Conservation (phyloP, 2,797 vertebrate species). For the Gadopsis bispinosus region DNA sequence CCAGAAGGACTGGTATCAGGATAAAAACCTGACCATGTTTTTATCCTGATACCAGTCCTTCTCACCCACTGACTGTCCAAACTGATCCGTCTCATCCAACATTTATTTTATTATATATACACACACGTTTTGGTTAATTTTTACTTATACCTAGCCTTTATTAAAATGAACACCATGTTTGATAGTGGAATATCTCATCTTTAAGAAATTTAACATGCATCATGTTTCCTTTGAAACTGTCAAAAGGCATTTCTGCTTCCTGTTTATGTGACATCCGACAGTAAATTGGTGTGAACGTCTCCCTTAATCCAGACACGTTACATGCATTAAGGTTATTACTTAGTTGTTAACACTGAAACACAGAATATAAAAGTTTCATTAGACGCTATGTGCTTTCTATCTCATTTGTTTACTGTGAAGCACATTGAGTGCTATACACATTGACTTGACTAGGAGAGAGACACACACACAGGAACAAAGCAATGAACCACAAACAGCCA, state of each 20-base stretch:
- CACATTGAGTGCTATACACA: too few species aligned
- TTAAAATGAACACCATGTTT: background rate
- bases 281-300: background rate
- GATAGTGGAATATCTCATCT: background rate
- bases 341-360: background rate
- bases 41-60: background rate
- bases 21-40: background rate
- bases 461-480: background rate
- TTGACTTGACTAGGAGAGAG: background rate
- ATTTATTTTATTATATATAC: background rate
- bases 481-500: conserved; percentile 2
- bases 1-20: too few species aligned
- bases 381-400: too few species aligned
- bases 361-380: background rate
- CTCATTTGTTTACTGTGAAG: too few species aligned
- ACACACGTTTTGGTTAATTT: background rate
- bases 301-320: background rate
- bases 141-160: background rate
- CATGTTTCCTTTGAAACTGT: background rate
- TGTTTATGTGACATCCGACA: background rate
- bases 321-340: background rate
- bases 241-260: background rate
- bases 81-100: background rate
- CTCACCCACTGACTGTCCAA: background rate
- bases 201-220: background rate